phyloP scores from a whole-genome alignment of 2,797 vertebrate species.

The Enteromius unitaeniatus region DNA sequence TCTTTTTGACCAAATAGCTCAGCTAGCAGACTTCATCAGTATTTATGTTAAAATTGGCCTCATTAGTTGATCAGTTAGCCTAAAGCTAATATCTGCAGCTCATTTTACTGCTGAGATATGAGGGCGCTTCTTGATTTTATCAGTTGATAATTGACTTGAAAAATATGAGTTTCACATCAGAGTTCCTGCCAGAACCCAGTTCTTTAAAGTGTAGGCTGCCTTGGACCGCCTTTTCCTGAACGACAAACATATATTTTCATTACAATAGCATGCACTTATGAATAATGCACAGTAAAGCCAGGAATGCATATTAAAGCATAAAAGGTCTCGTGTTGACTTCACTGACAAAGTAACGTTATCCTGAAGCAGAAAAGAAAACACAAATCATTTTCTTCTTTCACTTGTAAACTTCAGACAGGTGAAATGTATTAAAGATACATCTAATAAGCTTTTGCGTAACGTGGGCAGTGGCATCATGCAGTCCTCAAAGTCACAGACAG shows the following conservation, averaged over 20 bases:
- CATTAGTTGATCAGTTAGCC: background rate
- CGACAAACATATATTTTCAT: background rate
- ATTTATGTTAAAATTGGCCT: background rate
- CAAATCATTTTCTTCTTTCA: background rate
- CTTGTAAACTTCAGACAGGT: background rate
- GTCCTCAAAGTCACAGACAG: background rate
- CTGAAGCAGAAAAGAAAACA: background rate
- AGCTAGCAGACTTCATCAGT: background rate
- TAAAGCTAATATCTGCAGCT: background rate
- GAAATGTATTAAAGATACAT: background rate
- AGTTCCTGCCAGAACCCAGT: background rate
- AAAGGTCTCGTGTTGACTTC: background rate
- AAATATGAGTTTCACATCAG: too few relatives aligned
- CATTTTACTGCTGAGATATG: background rate
- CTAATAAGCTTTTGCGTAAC: background rate
- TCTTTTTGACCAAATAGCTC: background rate
- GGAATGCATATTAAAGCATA: background rate
- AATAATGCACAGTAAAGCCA: background rate
- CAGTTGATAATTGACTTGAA: too few relatives aligned
- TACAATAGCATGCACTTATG: background rate
- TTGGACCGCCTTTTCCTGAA: background rate
- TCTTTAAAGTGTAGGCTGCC: background rate
- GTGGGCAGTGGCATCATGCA: background rate
- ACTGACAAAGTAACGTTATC: background rate
- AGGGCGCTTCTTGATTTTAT: too few relatives aligned